Evolutionary conservation across 2,888 invertebrate genomes (phyloP).

Genomic region (Bembecia ichneumoniformis): DNA sequence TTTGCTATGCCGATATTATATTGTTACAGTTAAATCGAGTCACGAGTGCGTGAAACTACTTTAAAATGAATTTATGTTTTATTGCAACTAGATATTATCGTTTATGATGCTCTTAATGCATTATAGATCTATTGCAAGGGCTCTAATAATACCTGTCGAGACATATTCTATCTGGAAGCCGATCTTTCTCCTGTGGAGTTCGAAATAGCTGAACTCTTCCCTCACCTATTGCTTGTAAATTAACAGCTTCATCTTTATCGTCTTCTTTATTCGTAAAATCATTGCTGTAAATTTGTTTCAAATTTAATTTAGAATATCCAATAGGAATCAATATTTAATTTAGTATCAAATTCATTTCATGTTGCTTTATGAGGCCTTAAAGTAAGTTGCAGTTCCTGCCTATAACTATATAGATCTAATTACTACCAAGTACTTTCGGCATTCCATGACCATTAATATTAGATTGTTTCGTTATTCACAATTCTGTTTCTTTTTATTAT

Average conservation of each 20-base stretch:
- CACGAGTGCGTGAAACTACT: no score
- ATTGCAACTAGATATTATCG: no score
- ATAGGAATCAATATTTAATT: conserved; percentile 2
- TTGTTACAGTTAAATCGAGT: no score
- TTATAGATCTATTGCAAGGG: not conserved
- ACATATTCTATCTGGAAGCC: conserved; percentile 89
- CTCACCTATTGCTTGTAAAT: conserved; percentile 74
- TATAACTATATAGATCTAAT: not conserved
- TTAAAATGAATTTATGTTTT: no score
- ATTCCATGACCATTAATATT: no score
- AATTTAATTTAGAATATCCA: not conserved
- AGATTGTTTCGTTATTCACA: no score
- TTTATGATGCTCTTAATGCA: not conserved
- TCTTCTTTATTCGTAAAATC: conserved; percentile 33
- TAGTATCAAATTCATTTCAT: not conserved
- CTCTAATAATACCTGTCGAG: conserved; percentile 77
- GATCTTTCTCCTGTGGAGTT: conserved; percentile 82
- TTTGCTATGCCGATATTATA: no score
- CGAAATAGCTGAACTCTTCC: conserved; percentile 79
- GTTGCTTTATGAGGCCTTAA: no score
- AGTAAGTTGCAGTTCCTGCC: no score
- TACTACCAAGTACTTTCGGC: no score
- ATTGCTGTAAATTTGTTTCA: conserved; percentile 1
- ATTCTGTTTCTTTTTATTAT: no score
- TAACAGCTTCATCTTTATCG: conserved; percentile 46